Base-by-base conservation (phyloP, 2,888 invertebrate species). In the Ptilodon capucinus region DNA sequence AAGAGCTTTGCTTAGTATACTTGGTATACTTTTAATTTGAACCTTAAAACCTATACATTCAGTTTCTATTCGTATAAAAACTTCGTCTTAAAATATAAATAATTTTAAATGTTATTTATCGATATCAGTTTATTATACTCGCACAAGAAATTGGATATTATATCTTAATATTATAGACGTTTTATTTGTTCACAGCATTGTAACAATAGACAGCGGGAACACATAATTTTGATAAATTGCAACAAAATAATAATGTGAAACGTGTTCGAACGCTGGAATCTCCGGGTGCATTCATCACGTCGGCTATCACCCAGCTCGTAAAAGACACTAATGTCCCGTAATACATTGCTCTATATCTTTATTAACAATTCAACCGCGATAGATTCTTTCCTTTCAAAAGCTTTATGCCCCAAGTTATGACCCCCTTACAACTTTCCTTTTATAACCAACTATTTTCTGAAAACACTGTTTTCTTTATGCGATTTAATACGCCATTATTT, bases 381-480 rank as follows among this genome's bases (percentile, higher is more conserved):
- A 83, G 84, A 86, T 86, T 85, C 84, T 79, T 81, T 84, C 74
- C 80, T 83, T 88, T 89, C 86, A 88, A 86, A 78, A 82, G 81
- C 79, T 90, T 90, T 88, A 91, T 84, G 85, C 72, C 71, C 78
- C 50, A 65, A 81, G 81, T 90, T 87, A 91, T 88, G 90, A 88
- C 79, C 71, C 71, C 75, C 81, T 84, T 84, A 85, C 81, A 83
- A 80, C 84, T 86, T 86, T 84, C 82, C 85, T 86, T 88, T 86
- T 83, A 86, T 85, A 66, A 81, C 60, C 73, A 80, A 90, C 85
- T 85, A 89, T 88, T 80, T 89, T 86, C 86, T 86, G 85, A 88
- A 90, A 90, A 90, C 83, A 84, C 74, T 86, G 87, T 89, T 88
- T 89, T 88, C 90, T 89, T 88, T 89, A 84, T 85, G 77, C 83